Conservation (phyloP, 2,797 vertebrate species). For the Clamator glandarius region DNA sequence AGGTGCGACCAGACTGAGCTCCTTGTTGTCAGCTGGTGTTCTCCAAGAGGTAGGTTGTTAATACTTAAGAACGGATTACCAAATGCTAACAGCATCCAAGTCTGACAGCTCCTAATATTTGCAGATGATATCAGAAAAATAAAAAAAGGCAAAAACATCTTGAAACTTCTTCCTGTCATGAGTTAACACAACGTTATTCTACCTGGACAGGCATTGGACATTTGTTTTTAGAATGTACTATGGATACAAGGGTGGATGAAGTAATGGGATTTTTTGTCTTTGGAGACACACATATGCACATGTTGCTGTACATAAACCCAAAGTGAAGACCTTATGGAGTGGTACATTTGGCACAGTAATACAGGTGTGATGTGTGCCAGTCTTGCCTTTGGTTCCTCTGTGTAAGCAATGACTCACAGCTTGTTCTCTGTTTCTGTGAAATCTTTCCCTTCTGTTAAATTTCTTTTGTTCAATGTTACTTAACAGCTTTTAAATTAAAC, state of each 20-base stretch:
- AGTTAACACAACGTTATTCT: background rate
- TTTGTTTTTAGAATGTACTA: background rate
- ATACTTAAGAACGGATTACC: background rate
- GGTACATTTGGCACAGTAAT: background rate
- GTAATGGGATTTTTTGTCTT: background rate
- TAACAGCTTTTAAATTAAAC: background rate
- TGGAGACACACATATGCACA: background rate
- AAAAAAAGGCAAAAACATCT: background rate
- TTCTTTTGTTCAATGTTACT: background rate
- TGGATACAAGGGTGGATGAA: background rate
- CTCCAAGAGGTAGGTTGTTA: background rate
- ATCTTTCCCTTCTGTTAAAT: background rate
- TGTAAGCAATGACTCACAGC: background rate
- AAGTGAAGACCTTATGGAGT: background rate
- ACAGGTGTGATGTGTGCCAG: too few species aligned
- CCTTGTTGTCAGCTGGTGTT: background rate
- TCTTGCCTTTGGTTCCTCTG: background rate
- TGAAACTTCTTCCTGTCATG: background rate
- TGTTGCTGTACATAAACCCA: background rate
- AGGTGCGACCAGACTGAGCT: background rate
- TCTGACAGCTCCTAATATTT: background rate
- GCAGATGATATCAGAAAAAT: background rate
- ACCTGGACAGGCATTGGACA: background rate
- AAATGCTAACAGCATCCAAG: background rate
- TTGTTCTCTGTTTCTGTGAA: background rate